Base-by-base conservation (phyloP, 2,797 vertebrate species). In the Crocodylus rhombifer region DNA sequence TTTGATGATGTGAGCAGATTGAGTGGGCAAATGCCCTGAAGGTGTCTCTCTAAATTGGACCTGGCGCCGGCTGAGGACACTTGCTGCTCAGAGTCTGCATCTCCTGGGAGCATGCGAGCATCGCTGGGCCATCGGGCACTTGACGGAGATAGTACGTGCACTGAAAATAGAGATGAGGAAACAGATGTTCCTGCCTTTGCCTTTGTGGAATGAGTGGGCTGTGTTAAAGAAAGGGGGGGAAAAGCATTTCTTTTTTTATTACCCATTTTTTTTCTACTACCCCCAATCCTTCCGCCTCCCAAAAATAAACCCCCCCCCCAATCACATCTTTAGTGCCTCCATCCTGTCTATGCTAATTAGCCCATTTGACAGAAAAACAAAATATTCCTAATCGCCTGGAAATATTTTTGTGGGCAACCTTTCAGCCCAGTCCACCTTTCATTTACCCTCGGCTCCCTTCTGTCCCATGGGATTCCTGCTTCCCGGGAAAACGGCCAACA, bases 401-500 rank as follows among this genome's bases (percentile, higher is more conserved):
- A 65, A 18, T 84, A 5, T 87, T 92, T 93, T 84, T 1, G 2
- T 67, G 57, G 42, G 15, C 1, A 56, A 20, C 69, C 33, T 25
- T 25, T 36, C 67, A 42, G 36, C 69, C 18, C 0, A 1, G 8
- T 81, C 2, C 11, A 65, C 56, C 77, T 73, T 7, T 30, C 33
- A 63, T 7, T 0, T 2, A 75, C 5, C 56, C 73, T 4, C n/a
- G 77, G 62, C 62, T 20, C 69, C 28, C 28, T 78, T 8, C 18
- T 23, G 63, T 86, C 81, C 25, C 4, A 21, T 55, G 33, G 55
- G 77, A 56, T 91, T 36, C 89, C 64, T 42, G 2, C 11, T 23
- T n/a, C 55, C 30, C 0, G 1, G 57, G 73, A 78, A 55, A 65
- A 30, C 2, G 5, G 23, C n/a, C n/a, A 1, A 0, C 1, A 2